Base-by-base conservation (phyloP, 1,140 invertebrate genomes). In the Linepithema humile region DNA sequence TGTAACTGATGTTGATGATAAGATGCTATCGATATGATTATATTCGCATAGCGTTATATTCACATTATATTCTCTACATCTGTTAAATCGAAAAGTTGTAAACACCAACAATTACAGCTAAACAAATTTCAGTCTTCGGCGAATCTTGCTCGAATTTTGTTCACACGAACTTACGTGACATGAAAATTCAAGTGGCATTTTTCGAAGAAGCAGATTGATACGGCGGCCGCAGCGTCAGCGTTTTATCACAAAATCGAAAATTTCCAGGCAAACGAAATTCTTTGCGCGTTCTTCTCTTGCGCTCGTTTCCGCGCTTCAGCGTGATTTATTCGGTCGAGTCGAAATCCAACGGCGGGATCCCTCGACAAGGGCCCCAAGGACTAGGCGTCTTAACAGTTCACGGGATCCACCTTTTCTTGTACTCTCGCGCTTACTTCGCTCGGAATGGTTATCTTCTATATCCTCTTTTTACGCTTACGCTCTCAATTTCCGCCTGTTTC, bases 381-480 rank as follows among this genome's bases (percentile, higher is more conserved):
- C 74, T 40, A 62, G 74, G 35, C 67, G 67, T 67, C 48, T 50
- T 48, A 72, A 69, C 55, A 85, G 75, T 53, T 83, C 48, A 84
- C 29, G 32, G 50, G 48, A 80, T 69, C 65, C 23, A 64, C 72
- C 48, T 57, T 86, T 64, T 75, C 73, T 69, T 53, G 20, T 72
- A 50, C 65, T 64, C 72, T 55, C 64, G n/a, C 69, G 23, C 84
- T 53, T 45, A 5, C 29, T 23, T 60, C 15, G 60, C 35, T 67
- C 45, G 20, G 15, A 85, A 86, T 78, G 48, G 55, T 85, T 85
- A 77, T 85, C 82, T 45, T 35, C 43, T 84, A 84, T 85, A 78
- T 85, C 67, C 64, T 85, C 48, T 35, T 85, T 85, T 62, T 70
- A 80, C 72, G 53, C 43, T 67, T 38, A 60, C 72, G 48, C 82